Conservation (phyloP, 2,888 invertebrate species). For the Frankliniella fusca region DNA sequence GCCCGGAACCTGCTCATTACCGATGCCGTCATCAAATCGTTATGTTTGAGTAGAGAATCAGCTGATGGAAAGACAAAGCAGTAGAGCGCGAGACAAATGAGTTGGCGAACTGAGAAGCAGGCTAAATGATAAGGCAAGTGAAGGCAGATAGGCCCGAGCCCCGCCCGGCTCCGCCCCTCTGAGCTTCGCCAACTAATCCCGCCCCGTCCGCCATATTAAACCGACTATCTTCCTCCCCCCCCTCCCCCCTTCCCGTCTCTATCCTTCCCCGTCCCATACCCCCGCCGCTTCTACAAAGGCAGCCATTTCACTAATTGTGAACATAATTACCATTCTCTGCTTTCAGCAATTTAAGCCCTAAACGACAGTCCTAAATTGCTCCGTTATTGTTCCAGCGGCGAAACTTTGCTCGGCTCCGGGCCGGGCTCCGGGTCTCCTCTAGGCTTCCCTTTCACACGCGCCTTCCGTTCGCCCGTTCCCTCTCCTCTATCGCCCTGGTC, state of each 20-base stretch:
- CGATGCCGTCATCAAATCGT: too few relatives aligned
- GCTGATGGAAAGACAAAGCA: too few relatives aligned
- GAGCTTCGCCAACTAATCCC: constrained; percentile 10
- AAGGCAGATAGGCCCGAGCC: neutral
- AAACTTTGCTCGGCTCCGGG: neutral
- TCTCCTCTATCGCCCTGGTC: too few relatives aligned
- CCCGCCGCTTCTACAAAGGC: constrained; percentile 11
- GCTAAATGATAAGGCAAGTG: neutral
- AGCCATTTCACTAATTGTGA: constrained; percentile 26
- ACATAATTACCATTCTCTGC: constrained; percentile 26
- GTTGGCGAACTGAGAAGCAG: neutral
- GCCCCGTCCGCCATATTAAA: neutral
- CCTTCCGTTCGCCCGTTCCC: neutral
- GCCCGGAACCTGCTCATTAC: too few relatives aligned
- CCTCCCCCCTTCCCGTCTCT: neutral
- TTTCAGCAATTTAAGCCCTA: constrained; percentile 25
- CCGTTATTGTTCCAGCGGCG: constrained; percentile 19
- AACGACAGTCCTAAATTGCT: constrained; percentile 26
- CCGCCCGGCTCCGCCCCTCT: neutral
- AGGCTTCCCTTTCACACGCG: neutral
- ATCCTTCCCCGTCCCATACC: neutral
- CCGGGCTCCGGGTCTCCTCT: neutral
- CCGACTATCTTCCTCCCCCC: neutral
- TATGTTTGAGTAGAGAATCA: too few relatives aligned
- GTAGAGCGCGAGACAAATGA: neutral